These are phyloP conservation scores for Microcebus jonahi DNA, from an alignment of 2,113 vertebrate species.

Conservation along the genomic window DNA sequence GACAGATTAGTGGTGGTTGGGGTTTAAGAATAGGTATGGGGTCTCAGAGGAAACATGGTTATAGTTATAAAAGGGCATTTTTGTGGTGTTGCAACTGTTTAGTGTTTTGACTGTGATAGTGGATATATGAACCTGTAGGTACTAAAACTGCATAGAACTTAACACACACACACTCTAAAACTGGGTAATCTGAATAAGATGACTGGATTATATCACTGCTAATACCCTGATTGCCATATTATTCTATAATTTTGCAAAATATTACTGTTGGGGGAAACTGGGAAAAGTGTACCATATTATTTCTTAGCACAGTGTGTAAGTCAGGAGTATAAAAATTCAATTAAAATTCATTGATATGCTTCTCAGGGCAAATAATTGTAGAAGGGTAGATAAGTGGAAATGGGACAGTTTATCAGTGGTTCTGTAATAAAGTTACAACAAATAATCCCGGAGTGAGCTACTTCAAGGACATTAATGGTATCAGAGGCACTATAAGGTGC, in stretches of 20 bases:
- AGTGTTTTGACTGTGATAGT: neutral
- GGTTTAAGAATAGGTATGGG: neutral
- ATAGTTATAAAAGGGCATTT: neutral
- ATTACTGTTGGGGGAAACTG: neutral
- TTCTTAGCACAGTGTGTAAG: neutral
- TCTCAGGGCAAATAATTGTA: neutral
- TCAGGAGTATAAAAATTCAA: neutral
- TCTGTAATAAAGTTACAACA: constrained; percentile 4
- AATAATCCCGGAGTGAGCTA: neutral
- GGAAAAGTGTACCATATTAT: neutral
- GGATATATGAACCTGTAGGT: neutral
- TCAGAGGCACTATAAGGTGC: neutral
- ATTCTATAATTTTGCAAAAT: neutral
- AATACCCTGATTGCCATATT: neutral
- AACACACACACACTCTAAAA: neutral
- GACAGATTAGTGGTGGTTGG: neutral
- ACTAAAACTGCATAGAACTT: neutral
- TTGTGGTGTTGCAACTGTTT: neutral
- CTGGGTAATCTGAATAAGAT: neutral
- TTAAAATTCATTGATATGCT: neutral
- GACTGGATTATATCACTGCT: neutral
- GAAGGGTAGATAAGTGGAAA: neutral
- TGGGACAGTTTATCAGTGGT: neutral
- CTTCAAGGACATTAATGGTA: neutral
- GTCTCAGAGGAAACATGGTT: neutral